Evolutionary conservation across 2,113 vertebrate genomes (phyloP), one percentile per base, ranked within the genome.

Genomic region (Siniperca chuatsi): DNA sequence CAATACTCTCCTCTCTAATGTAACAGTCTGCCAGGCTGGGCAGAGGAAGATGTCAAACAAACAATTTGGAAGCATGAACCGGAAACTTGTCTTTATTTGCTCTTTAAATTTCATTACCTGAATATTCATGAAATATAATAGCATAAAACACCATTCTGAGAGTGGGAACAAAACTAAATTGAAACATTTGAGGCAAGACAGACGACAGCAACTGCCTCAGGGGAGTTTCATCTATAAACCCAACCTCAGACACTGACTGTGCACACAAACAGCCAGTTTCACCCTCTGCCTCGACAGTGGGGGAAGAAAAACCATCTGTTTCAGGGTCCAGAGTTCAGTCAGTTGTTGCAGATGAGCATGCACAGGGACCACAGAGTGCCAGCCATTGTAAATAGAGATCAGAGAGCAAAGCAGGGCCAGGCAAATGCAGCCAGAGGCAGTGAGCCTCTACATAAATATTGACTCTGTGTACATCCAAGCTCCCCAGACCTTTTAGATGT

Each of bases 261-360:
- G 81, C 68, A 87, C 46, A 79, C 65, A 84, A 44, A 74, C 35
- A 61, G 29, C 13, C 50, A 67, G 23, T 37, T 62, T 67, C 21
- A 40, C 37, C 37, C 37, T 46, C 48, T 37, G 40, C 71, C 40
- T 78, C 60, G 54, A 80, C 61, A 25, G 64, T 18, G 52, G 60
- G 79, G 58, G 74, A 40, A 78, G 70, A 83, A 75, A 75, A 80
- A 67, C 62, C 76, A 85, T 91, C 84, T 90, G 83, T 80, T 85
- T 86, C 79, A 92, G 73, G 64, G 90, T 90, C 79, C 87, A 91
- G 86, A 88, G 90, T 93, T 92, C 91, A 87, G 42, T 65, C 54
- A 33, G 57, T 35, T 46, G 78, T 50, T 75, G 57, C 78, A 87
- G 87, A 85, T 85, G 81, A 86, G 64, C 66, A 8, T 76, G 70